Evolutionary conservation across 2,113 vertebrate genomes (phyloP).

Genomic region (Stercorarius parasiticus): DNA sequence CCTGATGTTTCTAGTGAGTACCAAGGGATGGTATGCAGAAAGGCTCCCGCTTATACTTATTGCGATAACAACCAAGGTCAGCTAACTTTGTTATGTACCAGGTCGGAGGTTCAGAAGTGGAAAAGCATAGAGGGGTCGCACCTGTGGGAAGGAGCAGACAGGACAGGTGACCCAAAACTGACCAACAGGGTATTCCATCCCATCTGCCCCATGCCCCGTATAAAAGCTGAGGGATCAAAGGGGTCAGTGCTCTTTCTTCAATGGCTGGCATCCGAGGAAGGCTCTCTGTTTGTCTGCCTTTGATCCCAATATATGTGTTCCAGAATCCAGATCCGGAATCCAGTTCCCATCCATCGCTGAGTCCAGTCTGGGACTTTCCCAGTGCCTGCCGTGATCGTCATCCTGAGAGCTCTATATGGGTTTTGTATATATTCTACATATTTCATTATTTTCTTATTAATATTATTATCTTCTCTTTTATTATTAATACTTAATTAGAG

Average conservation of each 20-base stretch:
- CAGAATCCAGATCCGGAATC: background rate
- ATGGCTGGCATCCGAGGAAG: background rate
- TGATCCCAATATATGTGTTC: background rate
- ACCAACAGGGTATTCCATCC: background rate
- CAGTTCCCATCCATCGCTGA: background rate
- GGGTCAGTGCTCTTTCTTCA: background rate
- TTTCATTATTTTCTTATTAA: background rate
- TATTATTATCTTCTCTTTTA: background rate
- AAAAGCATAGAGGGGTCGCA: background rate
- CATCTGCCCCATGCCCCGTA: background rate
- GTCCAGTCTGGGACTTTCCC: background rate
- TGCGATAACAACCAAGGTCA: background rate
- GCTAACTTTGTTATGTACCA: background rate
- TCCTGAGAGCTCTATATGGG: background rate
- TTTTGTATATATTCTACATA: background rate
- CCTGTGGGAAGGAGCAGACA: background rate
- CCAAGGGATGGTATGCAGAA: background rate
- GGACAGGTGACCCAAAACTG: background rate
- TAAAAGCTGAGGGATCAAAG: background rate
- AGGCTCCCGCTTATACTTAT: background rate
- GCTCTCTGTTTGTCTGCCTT: background rate
- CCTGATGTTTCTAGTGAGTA: background rate
- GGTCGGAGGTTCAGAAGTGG: background rate
- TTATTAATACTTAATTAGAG: background rate
- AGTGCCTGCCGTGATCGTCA: background rate